Evolutionary conservation across 2,888 invertebrate genomes (phyloP), one percentile per base, ranked within the genome.

Genomic region (Bhutanitis thaidina): DNA sequence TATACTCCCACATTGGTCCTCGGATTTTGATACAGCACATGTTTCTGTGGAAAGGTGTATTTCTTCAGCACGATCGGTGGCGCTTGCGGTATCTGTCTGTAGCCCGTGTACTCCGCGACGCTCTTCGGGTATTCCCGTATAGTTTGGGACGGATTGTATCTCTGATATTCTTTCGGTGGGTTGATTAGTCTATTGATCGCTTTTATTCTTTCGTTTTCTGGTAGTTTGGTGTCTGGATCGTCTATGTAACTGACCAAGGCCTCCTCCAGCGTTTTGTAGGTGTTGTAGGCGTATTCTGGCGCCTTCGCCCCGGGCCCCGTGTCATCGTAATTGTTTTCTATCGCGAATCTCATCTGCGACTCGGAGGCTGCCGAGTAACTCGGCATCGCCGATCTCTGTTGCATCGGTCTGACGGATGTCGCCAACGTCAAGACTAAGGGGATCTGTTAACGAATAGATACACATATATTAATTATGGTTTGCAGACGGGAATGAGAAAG

Each of bases 241-340:
- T 84, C 72, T 0, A 83, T 48, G 57, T 78, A 87, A 1, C 71
- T 77, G 9, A 84, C 32, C 0, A 88, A 53, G 0, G 85, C 87
- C 0, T 86, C 85, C 15, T 84, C 82, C 4, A 87, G 47, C 14
- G 58, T 80, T 15, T 69, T 76, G 65, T 79, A 86, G 0, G 81
- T 83, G 15, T 71, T 70, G 69, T 81, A 86, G 0, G 88, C 89
- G 49, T 61, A 67, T 44, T 77, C 78, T 0, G 67, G 75, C 1
- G 60, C 53, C 15, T 77, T 79, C 0, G 85, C 80, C 3, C 85
- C 88, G 0, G 90, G 90, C 5, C 90, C 90, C 0, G 90, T 90
- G 59, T 84, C 73, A 54, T 90, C 90, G 53, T 83, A 90, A 55
- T 80, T 79, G 69, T 83, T 89, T 38, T 90, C 86, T 15, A 77